Base-by-base conservation (phyloP, 1,140 invertebrate genomes). In the Drosophila ohnishii region DNA sequence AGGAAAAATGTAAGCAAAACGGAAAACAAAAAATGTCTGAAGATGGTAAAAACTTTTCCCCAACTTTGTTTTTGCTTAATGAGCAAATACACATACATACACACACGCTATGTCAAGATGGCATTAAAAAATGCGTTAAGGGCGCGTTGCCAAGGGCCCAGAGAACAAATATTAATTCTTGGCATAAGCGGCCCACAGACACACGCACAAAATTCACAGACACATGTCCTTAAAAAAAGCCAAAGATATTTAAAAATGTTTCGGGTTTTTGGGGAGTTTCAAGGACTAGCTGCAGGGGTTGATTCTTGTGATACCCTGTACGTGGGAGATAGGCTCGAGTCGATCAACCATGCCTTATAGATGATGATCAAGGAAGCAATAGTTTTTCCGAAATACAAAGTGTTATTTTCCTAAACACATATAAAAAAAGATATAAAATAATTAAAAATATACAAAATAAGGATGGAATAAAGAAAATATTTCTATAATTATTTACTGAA, bases 51-150 rank as follows among this genome's bases (percentile, higher is more conserved):
- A 87, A 76, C 60, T 81, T 81, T 87, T 77, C 55, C 75, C 59
- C 60, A 87, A 90, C 83, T 87, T 90, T 83, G 87, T 90, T 90
- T 90, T 83, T 83, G 76, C 86, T 84, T 90, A 90, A 90, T 90
- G 87, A 90, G 83, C 87, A 90, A 90, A 84, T 76, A 88, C 75
- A 75, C 71, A 78, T 39, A 80, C 62, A 71, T 28, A 28, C 58
- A 65, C 66, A 51, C 55, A 56, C 51, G 51, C 50, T 58, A 44
- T 28, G 37, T n/a, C 10, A 19, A 48, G 55, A 75, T 74, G 67
- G 76, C 69, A 87, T 78, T 78, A 78, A 87, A 87, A 87, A 88
- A 88, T 80, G 86, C 82, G 86, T 83, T 78, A 73, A 86, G 86
- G 79, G 79, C 75, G 65, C 82, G 85, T 85, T 75, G 70, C 80